These are phyloP conservation scores for Cerastis rubricosa DNA, from an alignment of 2,888 invertebrate species.

Conservation along the genomic window DNA sequence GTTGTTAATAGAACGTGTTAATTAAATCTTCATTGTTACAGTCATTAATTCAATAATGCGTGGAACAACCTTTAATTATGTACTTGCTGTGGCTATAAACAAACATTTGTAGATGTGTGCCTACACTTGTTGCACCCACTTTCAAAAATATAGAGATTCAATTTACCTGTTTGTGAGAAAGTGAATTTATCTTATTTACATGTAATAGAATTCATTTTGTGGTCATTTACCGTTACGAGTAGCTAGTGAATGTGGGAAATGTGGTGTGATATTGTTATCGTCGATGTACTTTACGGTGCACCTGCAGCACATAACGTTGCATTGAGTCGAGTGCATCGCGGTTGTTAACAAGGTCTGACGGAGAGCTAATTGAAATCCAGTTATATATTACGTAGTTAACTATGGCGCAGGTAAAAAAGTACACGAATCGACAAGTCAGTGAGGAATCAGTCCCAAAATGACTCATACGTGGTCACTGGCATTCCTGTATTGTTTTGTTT, in stretches of 20 bases:
- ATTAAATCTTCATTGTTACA: conserved; percentile 27
- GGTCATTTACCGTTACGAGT: conserved; percentile 84
- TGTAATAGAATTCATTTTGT: conserved; percentile 75
- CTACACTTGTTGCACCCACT: conserved; percentile 85
- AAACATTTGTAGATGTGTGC: conserved; percentile 80
- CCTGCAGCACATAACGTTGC: conserved; percentile 84
- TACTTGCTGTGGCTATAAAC: conserved; percentile 70
- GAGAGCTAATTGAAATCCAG: conserved; percentile 77
- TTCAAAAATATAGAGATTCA: conserved; percentile 81
- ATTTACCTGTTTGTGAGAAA: conserved; percentile 85
- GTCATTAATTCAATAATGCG: conserved; percentile 71
- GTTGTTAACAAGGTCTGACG: conserved; percentile 77
- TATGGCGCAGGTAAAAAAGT: conserved; percentile 79
- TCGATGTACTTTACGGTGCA: conserved; percentile 85
- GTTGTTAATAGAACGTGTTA: conserved; percentile 18
- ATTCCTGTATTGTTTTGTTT: conserved; percentile 87
- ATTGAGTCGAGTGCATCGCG: conserved; percentile 75
- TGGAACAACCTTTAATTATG: conserved; percentile 69
- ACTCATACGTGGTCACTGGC: conserved; percentile 85
- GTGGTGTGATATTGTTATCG: conserved; percentile 78
- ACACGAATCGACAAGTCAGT: conserved; percentile 73
- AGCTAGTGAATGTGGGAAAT: conserved; percentile 80
- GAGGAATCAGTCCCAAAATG: conserved; percentile 85
- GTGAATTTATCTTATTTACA: conserved; percentile 81
- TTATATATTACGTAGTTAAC: conserved; percentile 78